Evolutionary conservation across 2,113 vertebrate genomes (phyloP).

Genomic region (Grallaria varia): DNA sequence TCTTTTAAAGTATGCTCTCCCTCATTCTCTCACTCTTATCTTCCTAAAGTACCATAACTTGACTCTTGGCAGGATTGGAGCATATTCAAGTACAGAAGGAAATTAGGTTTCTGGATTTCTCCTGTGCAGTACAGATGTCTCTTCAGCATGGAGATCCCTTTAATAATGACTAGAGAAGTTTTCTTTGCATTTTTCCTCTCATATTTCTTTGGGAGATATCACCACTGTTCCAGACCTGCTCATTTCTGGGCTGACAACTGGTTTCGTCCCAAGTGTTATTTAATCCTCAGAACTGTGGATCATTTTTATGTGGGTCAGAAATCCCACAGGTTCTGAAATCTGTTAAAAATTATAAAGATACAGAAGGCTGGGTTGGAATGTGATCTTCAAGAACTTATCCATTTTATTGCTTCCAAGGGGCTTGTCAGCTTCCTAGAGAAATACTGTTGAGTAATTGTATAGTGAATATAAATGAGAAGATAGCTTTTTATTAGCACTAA

Average conservation of each 20-base stretch:
- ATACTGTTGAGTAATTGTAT: background rate
- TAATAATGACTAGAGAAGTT: background rate
- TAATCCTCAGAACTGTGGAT: background rate
- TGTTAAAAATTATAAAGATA: background rate
- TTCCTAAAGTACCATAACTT: background rate
- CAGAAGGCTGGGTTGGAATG: background rate
- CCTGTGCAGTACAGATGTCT: background rate
- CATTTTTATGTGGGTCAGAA: background rate
- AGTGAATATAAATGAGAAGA: background rate
- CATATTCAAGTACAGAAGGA: background rate
- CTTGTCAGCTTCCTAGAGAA: slow-evolving; percentile 10
- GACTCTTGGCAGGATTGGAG: background rate
- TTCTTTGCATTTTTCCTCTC: background rate
- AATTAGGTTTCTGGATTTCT: background rate
- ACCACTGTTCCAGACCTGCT: background rate
- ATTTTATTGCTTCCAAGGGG: slow-evolving; percentile 30
- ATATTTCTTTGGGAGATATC: background rate
- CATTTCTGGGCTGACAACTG: background rate
- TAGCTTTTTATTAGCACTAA: slow-evolving; percentile 8
- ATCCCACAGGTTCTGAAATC: background rate
- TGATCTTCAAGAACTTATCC: background rate
- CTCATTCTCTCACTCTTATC: background rate
- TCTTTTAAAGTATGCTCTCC: background rate
- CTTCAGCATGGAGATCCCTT: background rate
- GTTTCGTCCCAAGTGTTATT: background rate